These are phyloP conservation scores for Calidris pygmaea DNA, from an alignment of 2,113 vertebrate species.

Conservation along the genomic window DNA sequence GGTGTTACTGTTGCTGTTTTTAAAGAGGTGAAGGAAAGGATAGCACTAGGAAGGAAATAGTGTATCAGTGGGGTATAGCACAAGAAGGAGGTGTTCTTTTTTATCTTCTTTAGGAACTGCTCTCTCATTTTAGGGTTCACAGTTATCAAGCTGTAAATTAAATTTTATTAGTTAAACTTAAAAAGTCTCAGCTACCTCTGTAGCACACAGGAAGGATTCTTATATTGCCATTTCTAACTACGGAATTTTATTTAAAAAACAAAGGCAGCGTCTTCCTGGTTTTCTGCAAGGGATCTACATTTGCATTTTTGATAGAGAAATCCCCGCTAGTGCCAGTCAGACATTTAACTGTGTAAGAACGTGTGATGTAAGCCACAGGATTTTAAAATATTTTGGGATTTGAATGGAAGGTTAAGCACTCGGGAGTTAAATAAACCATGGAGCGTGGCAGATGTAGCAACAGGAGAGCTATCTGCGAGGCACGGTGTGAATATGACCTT, in stretches of 20 bases:
- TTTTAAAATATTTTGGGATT: background rate
- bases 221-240: background rate
- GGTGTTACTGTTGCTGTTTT: background rate
- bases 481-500: background rate
- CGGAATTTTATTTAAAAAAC: background rate
- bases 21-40: background rate
- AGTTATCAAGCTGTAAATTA: background rate
- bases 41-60: background rate
- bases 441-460: background rate
- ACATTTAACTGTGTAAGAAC: background rate
- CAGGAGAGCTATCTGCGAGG: background rate
- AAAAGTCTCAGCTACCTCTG: background rate
- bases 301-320: background rate
- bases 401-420: background rate
- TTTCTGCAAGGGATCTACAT: background rate
- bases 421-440: background rate
- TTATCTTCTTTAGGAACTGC: background rate
- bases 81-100: background rate
- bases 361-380: background rate
- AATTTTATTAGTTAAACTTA: background rate
- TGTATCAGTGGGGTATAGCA: background rate
- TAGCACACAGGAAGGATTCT: background rate
- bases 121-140: background rate
- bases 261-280: background rate
- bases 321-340: background rate